Base-by-base conservation (phyloP, 2,888 invertebrate genomes). In the Campoplex nolae region DNA sequence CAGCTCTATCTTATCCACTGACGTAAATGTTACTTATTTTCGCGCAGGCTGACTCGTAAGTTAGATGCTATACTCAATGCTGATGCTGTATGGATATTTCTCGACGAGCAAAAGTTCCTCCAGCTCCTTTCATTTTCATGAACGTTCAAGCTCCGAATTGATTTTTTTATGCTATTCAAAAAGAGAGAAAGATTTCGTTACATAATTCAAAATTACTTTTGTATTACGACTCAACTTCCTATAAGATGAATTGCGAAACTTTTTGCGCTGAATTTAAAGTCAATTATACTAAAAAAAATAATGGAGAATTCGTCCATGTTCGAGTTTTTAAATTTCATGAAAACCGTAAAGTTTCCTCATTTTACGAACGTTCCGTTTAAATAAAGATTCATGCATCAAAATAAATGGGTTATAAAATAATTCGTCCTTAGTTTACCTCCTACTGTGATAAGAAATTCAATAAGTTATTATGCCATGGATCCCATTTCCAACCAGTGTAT, bases 1-100 rank as follows among this genome's bases (percentile, higher is more conserved):
- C 79, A 70, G 62, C 75, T 80, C 84, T 76, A 79, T 83, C 89
- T 82, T 70, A 79, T 79, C 85, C 81, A 83, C 80, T 80, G 87
- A 85, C 89, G 89, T 90, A 92, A 91, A 88, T 90, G 88, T 90
- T 86, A 89, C 90, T 91, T 90, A 89, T 89, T 90, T 89, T 87
- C 86, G 82, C 74, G 81, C 80, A 88, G 81, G 83, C 83, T 87
- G 75, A 80, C 80, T 88, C 88, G 83, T 84, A 84, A 81, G 86
- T 83, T 82, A 75, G 78, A 81, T 65, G 84, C 68, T 73, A 81
- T 75, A 78, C 58, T 87, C 84, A 71, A 83, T 82, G 83, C 62
- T 81, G 76, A 84, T 74, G 67, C 71, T 45, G 65, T 70, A 58
- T 71, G 62, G 75, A 82, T 78, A 56, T 71, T 42, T 58, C 65